A percentile compares a stretch with the other conserved stretches of the same genome.
Conservation (phyloP, 2,797 vertebrate genomes). For the Petrocephalus sullivani region DNA sequence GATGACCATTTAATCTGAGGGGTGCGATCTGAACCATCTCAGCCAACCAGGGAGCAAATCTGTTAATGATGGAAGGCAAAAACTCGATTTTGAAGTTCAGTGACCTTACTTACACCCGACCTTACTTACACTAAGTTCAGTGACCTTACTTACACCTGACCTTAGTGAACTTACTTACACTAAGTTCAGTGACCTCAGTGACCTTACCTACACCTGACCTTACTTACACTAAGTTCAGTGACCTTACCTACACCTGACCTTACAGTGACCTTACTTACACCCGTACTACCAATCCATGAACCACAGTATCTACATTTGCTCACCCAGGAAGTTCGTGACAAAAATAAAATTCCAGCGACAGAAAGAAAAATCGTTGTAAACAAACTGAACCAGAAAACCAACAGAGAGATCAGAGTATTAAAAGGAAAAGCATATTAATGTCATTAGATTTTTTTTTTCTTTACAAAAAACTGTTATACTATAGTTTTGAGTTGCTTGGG, state of each 20-base stretch:
- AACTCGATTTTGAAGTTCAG: not conserved
- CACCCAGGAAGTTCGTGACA: not conserved
- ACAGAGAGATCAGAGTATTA: not conserved
- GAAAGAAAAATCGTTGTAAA: not conserved
- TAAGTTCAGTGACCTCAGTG: too few relatives aligned
- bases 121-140: too few relatives aligned
- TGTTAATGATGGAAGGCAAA: not conserved
- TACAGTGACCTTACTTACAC: too few relatives aligned
- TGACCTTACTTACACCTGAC: too few relatives aligned
- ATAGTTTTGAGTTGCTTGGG: not conserved
- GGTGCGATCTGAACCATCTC: not conserved
- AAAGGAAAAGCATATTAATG: not conserved
- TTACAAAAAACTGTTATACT: too few relatives aligned
- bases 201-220: too few relatives aligned
- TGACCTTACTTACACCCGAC: not conserved
- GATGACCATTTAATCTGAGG: not conserved
- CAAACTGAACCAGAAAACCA: not conserved
- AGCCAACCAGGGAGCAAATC: not conserved
- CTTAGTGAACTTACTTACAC: too few relatives aligned
- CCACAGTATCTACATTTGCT: not conserved
- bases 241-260: too few relatives aligned
- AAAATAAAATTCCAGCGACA: not conserved
- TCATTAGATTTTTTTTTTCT: too few relatives aligned
- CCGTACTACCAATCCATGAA: not conserved
- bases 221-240: too few relatives aligned